Base-by-base conservation (phyloP, 1,140 invertebrate genomes). In the Cydia pomonella region DNA sequence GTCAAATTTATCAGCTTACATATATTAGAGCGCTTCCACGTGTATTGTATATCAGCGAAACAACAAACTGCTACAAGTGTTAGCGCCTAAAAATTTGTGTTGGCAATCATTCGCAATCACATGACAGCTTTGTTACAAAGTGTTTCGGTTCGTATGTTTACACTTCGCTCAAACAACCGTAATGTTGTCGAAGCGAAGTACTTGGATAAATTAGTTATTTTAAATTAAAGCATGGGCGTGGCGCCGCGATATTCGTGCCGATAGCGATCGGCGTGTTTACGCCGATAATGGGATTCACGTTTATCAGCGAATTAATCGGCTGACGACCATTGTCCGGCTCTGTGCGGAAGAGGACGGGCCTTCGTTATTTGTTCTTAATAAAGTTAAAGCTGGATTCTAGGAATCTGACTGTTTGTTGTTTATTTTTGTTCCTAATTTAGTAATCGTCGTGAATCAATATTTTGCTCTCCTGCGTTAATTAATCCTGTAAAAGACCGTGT, bases 291-390 rank as follows among this genome's bases (percentile, higher is more conserved):
- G 77, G 71, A 80, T 80, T 78, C 16, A 7, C 69, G 73, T 66
- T 47, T 76, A 76, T 80, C 75, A 80, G 77, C 78, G 85, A 86
- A 84, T 79, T 63, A 78, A 80, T 74, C 77, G 75, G 75, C 85
- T 16, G 44, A 53, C 5, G n/a, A n/a, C n/a, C 50, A 53, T 16
- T 12, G 12, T 12, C 41, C 41, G 7, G 13, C 41, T 44, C 41
- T 16, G 41, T 12, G 41, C 12, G 41, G 41, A 44, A 1, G 41
- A 44, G 41, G 41, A 44, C 12, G 41, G 41, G 12, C 41, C 41
- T 44, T 44, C 4, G 41, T 44, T 44, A 16, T 44, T 44, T 44
- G 16, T 12, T 27, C 5, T 44, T 44, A 44, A 2, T 41, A 10
- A 41, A 41, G 10, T 41, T 41, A 13, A 41, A 13, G 12, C 38